Base-by-base conservation (phyloP, 92 coral and sea anemone genomes). In the Epizoanthus scotinus region DNA sequence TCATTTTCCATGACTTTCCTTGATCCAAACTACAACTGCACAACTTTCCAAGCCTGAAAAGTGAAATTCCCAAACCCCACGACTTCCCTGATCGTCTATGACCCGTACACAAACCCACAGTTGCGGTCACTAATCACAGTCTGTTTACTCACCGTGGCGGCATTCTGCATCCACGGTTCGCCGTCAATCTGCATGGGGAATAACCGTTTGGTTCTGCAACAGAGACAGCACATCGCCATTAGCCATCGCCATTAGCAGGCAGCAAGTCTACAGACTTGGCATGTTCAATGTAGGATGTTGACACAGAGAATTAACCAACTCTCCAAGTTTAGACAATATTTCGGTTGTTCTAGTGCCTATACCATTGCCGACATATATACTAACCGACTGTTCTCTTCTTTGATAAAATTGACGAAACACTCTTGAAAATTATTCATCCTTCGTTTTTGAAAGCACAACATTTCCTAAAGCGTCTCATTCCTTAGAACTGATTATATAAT, bases 111-210 rank as follows among this genome's bases (percentile, higher is more conserved):
- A 4, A 34, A 34, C 40, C 40, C 40, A 34, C 6, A 15, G 53
- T 26, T 26, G 56, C 31, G 9, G 21, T 47, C 18, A 20, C 0
- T 17, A 29, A 22, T 42, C 49, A 70, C 27, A 34, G 50, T 15
- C 13, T 26, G 21, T n/a, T 22, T 21, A 79, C 95, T 90, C 25
- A 95, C 99, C 86, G 94, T 94, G 13, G 99, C 98, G 12, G 99
- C 91, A 8, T 90, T 94, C 82, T 95, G 99, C 90, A 93, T 71
- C 99, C 99, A 95, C 3, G 99, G 99, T 61, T 95, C 99, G 27
- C 99, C 99, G 71, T 95, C 99, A 14, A 94, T 93, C 85, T 95
- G 99, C 95, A 95, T 91, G 24, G 99, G 99, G 62, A 95, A 91
- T 64, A 91, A 79, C 71, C 91, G 91, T 88, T 94, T 95, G 10